Percentiles rank a stretch among this genome's conserved stretches.
These are phyloP conservation scores for Rhinoraja longicauda DNA, from an alignment of 2,797 vertebrate species.

Conservation along the genomic window DNA sequence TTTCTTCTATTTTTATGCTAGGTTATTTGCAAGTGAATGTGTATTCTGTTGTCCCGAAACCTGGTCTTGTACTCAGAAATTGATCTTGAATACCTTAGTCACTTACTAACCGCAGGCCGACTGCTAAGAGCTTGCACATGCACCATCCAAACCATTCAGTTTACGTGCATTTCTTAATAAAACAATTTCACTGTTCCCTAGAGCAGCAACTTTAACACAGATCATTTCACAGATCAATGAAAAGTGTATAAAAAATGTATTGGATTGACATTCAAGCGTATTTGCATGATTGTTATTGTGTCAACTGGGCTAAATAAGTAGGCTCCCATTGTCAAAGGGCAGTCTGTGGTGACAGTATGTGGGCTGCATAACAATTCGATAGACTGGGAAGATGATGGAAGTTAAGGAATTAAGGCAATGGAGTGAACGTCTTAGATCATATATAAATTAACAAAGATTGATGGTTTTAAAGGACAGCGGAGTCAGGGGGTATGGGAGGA, in stretches of 20 bases:
- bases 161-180: conserved; percentile 16
- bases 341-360: neutral
- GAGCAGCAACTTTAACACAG: conserved; percentile 28
- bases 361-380: neutral
- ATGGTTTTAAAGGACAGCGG: too few species aligned
- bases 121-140: neutral
- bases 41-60: conserved; percentile 1
- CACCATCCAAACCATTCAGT: neutral
- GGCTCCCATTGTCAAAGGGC: conserved; percentile 27
- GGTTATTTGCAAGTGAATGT: conserved; percentile 18
- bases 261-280: conserved; percentile 31
- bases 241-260: conserved; percentile 31
- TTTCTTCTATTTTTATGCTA: neutral
- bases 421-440: too few species aligned
- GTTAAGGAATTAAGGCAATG: too few species aligned
- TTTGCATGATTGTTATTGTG: conserved; percentile 36
- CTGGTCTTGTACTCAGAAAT: conserved; percentile 8
- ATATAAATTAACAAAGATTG: too few species aligned
- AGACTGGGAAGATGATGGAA: too few species aligned
- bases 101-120: neutral
- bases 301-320: conserved; percentile 22
- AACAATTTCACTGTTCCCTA: conserved; percentile 33
- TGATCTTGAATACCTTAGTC: conserved; percentile 36
- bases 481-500: too few species aligned
- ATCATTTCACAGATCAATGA: conserved; percentile 38